Evolutionary conservation across 2,113 vertebrate genomes (phyloP).

Genomic region (Cettia cetti): DNA sequence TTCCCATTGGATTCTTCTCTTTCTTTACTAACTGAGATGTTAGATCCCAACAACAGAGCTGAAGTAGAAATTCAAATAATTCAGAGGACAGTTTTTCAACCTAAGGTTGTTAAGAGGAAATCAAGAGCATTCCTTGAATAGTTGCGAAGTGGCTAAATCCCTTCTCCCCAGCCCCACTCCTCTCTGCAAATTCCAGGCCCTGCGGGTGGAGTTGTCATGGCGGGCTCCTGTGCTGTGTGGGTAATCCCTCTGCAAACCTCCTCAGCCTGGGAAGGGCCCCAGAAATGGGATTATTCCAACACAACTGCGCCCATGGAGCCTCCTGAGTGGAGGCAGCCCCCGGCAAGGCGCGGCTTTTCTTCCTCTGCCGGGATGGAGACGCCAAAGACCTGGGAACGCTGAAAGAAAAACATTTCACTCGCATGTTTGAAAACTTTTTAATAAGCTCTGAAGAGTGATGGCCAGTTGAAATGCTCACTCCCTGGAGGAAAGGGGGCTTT

Average conservation of each 20-base stretch:
- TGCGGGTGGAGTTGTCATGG: neutral
- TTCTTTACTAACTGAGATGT: neutral
- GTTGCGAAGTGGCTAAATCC: neutral
- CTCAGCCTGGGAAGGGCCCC: neutral
- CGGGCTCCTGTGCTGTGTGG: neutral
- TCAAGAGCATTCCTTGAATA: constrained; percentile 32
- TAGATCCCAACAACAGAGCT: neutral
- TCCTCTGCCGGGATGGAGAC: neutral
- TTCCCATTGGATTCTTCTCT: neutral
- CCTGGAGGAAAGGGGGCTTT: neutral
- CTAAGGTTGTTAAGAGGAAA: neutral
- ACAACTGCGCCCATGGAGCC: neutral
- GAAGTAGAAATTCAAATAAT: neutral
- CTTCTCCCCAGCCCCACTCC: neutral
- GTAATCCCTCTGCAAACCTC: neutral
- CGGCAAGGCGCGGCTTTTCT: neutral
- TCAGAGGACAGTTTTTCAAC: neutral
- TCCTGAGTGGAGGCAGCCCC: neutral
- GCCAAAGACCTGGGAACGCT: neutral
- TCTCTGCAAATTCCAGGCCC: neutral
- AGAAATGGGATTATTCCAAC: neutral
- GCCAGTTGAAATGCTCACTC: neutral
- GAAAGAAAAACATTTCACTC: neutral
- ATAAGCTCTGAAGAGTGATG: neutral
- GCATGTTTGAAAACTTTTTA: neutral